phyloP scores from a whole-genome alignment of 2,113 vertebrate genomes.

The Carettochelys insculpta region DNA sequence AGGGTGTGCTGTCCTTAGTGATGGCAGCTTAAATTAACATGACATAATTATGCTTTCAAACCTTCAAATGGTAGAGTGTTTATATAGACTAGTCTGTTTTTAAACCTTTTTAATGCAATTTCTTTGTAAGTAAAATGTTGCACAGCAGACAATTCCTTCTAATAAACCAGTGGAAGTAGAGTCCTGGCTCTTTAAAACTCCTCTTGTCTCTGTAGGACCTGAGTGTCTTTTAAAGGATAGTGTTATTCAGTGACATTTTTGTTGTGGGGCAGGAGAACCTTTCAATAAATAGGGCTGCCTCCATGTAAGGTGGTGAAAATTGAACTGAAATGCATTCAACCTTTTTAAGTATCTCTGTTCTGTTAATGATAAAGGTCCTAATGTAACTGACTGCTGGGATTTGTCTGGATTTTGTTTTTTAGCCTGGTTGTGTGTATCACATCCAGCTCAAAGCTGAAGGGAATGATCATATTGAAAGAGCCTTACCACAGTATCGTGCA shows the following conservation, averaged over 20 bases:
- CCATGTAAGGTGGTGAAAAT: neutral
- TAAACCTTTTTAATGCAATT: neutral
- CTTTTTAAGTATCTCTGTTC: neutral
- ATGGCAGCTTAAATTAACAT: neutral
- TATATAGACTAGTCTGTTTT: no score
- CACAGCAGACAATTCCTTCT: neutral
- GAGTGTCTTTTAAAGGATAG: neutral
- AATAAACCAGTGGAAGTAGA: neutral
- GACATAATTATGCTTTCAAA: neutral
- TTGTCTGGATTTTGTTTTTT: constrained; percentile 58
- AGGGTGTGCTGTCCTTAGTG: neutral
- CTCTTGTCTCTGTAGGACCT: neutral
- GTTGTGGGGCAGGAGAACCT: neutral
- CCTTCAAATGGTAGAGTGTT: neutral
- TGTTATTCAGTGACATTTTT: neutral
- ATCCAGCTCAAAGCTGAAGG: constrained; percentile 94
- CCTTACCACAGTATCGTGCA: constrained; percentile 89
- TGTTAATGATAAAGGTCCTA: neutral
- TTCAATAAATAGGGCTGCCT: neutral
- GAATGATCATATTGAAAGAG: constrained; percentile 95
- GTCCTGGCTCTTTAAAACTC: neutral
- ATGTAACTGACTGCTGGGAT: neutral
- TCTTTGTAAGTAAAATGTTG: constrained; percentile 1
- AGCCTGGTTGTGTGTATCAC: constrained; percentile 92
- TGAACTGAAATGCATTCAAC: neutral